Evolutionary conservation across 2,888 invertebrate genomes (phyloP).

Genomic region (Xylota segnis): DNA sequence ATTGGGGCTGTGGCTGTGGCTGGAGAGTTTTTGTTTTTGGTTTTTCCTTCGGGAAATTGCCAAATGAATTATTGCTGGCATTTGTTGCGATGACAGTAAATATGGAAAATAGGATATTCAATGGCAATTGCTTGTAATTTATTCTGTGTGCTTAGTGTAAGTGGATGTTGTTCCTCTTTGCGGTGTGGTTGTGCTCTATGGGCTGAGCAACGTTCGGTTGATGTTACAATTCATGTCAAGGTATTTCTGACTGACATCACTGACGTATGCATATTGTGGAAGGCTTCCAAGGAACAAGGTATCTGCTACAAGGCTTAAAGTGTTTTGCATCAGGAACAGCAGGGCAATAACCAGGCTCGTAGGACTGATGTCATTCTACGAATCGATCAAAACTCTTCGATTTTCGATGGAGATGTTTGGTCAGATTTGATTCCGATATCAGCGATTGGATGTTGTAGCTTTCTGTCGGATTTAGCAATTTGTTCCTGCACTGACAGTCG

Average conservation of each 20-base stretch:
- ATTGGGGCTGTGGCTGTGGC: conserved; percentile 59
- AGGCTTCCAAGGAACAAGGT: too few relatives aligned
- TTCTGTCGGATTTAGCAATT: too few relatives aligned
- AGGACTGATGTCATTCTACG: too few relatives aligned
- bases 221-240: conserved; percentile 57
- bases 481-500: too few relatives aligned
- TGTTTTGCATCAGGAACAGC: too few relatives aligned
- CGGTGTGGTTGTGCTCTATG: conserved; percentile 54
- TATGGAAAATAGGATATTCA: conserved; percentile 82
- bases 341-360: too few relatives aligned
- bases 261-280: background rate
- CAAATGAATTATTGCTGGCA: conserved; percentile 84
- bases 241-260: conserved; percentile 51
- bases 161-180: conserved; percentile 54
- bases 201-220: conserved; percentile 44
- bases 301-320: too few relatives aligned
- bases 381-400: too few relatives aligned
- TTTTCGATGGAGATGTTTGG: too few relatives aligned
- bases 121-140: conserved; percentile 75
- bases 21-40: background rate
- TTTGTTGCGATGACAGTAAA: conserved; percentile 85
- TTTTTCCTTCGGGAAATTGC: conserved; percentile 78
- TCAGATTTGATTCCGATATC: too few relatives aligned
- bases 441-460: too few relatives aligned
- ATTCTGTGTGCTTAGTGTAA: conserved; percentile 50